A percentile compares a stretch with the other conserved stretches of the same genome.
Evolutionary conservation across 1,140 invertebrate species (phyloP).

Genomic region (Sycophila sp.): DNA sequence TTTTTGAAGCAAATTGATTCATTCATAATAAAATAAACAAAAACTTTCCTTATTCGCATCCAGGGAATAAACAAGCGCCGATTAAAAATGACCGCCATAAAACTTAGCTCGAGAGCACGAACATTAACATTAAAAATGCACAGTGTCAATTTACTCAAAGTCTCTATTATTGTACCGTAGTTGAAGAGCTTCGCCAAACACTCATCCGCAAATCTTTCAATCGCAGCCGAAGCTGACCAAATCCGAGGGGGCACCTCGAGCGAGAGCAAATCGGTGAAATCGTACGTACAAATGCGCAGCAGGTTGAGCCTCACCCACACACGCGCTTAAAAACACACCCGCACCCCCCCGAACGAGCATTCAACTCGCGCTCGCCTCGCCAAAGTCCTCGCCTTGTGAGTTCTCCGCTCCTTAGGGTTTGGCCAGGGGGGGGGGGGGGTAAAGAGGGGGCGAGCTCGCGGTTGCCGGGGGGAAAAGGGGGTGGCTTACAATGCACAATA

Average conservation of each 20-base stretch:
- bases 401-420: conserved; percentile 42
- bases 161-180: no score
- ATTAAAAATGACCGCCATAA: background rate
- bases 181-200: background rate
- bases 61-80: no score
- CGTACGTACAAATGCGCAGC: background rate
- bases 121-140: no score
- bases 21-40: no score
- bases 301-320: conserved; percentile 32
- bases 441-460: no score
- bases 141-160: no score
- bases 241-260: no score
- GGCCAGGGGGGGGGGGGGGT: no score
- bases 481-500: conserved; percentile 62
- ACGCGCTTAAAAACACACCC: conserved; percentile 34
- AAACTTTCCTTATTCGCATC: no score
- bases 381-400: conserved; percentile 39
- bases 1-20: no score
- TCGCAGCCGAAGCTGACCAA: background rate
- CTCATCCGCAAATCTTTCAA: background rate
- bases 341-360: conserved; percentile 33
- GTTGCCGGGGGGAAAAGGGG: background rate
- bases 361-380: conserved; percentile 39
- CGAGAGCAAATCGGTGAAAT: conserved; percentile 43
- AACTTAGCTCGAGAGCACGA: background rate